phyloP scores from a whole-genome alignment of 2,888 invertebrate genomes.

The Drosophila nigricruria region DNA sequence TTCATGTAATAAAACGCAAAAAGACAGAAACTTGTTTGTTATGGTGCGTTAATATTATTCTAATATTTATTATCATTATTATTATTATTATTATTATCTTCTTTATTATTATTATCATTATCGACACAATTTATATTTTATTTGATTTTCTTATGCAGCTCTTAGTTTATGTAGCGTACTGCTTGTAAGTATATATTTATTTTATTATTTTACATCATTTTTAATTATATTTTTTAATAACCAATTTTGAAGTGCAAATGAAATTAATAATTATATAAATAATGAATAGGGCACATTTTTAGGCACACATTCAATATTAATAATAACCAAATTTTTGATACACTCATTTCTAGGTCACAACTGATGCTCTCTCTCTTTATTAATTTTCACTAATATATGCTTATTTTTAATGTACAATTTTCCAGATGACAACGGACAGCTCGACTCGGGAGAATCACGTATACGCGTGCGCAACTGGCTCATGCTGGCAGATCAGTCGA shows the following conservation, averaged over 20 bases:
- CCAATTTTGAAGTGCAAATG: slow-evolving; percentile 9
- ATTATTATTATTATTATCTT: slow-evolving; percentile 8
- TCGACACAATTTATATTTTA: slow-evolving; percentile 16
- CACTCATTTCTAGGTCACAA: slow-evolving; percentile 16
- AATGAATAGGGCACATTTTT: slow-evolving; percentile 48
- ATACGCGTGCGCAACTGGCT: slow-evolving; percentile 85
- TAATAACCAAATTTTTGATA: not conserved
- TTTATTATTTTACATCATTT: slow-evolving; percentile 32
- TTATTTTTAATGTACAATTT: slow-evolving; percentile 30
- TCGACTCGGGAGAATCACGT: slow-evolving; percentile 79
- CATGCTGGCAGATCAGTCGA: slow-evolving; percentile 85
- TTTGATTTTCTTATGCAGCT: slow-evolving; percentile 56
- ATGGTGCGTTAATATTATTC: slow-evolving; percentile 46
- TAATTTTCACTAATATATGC: slow-evolving; percentile 42
- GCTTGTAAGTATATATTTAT: slow-evolving; percentile 72
- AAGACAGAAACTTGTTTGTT: slow-evolving; percentile 63
- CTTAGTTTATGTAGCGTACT: slow-evolving; percentile 57
- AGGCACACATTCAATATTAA: slow-evolving; percentile 46
- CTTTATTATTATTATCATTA: slow-evolving; percentile 20
- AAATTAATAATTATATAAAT: not conserved
- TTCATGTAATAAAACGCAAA: slow-evolving; percentile 80
- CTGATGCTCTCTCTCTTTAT: not conserved
- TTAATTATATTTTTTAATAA: slow-evolving; percentile 12
- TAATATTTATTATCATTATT: slow-evolving; percentile 12
- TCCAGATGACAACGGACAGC: slow-evolving; percentile 62